Conservation (phyloP, 35 echinoderm and acorn worm species). For the Anneissia japonica region DNA sequence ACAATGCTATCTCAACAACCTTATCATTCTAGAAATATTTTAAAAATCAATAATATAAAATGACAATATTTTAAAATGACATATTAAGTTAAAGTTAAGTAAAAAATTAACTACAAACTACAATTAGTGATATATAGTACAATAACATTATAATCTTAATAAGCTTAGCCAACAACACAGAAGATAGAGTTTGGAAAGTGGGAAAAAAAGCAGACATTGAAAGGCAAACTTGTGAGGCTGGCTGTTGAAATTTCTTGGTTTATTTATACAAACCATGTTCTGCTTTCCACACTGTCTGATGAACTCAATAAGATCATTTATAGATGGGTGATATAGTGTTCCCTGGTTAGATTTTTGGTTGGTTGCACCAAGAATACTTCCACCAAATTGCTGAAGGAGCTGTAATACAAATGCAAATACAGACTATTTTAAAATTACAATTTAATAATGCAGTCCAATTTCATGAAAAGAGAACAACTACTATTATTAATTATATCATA, state of each 20-base stretch:
- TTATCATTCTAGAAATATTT: not conserved
- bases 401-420: conserved; percentile 14
- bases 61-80: too few species aligned
- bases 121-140: too few species aligned
- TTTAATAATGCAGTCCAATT: not conserved
- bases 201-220: too few species aligned
- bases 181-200: too few species aligned
- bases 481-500: too few species aligned
- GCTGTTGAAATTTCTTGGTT: too few species aligned
- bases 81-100: too few species aligned
- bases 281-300: conserved; percentile 30
- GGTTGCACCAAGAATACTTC: conserved; percentile 18
- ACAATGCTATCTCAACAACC: not conserved
- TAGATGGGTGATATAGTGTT: conserved; percentile 21
- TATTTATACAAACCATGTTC: conserved; percentile 12
- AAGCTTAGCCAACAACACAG: too few species aligned
- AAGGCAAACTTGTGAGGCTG: too few species aligned
- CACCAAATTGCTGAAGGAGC: conserved; percentile 15
- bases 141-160: too few species aligned
- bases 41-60: not conserved
- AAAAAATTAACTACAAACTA: too few species aligned
- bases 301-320: conserved; percentile 39
- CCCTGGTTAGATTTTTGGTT: not conserved
- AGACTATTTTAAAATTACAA: not conserved
- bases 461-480: not conserved